phyloP scores from a whole-genome alignment of 1,140 invertebrate species.

The Saccostrea echinata region DNA sequence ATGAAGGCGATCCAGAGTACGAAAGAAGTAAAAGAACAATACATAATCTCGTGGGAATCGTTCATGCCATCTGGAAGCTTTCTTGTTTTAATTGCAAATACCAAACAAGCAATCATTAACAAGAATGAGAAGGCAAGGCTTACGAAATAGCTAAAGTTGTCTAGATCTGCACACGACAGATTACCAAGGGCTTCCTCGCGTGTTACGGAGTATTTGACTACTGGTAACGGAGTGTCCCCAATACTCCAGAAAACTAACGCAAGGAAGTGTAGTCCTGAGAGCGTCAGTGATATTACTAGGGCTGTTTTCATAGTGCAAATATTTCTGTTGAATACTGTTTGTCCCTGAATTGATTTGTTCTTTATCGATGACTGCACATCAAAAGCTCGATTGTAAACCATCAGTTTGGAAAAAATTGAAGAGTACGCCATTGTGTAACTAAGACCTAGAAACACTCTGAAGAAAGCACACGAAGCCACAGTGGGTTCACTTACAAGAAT shows the following conservation, averaged over 20 bases:
- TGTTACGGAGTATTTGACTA: constrained; percentile 21
- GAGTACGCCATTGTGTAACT: constrained; percentile 88
- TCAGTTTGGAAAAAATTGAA: constrained; percentile 91
- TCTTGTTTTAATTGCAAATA: constrained; percentile 88
- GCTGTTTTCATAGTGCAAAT: constrained; percentile 20
- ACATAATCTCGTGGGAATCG: constrained; percentile 68
- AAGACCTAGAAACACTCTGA: constrained; percentile 86
- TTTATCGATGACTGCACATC: constrained; percentile 83
- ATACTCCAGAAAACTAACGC: constrained; percentile 48
- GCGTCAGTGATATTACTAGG: constrained; percentile 27
- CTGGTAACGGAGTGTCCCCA: constrained; percentile 38
- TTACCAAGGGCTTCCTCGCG: constrained; percentile 34
- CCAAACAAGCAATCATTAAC: constrained; percentile 91
- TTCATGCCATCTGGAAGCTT: constrained; percentile 73
- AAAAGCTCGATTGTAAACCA: constrained; percentile 93
- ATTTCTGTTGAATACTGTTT: not conserved
- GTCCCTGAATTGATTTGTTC: constrained; percentile 43
- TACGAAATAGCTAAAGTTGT: constrained; percentile 50
- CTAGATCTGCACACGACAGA: constrained; percentile 51
- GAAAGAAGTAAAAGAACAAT: constrained; percentile 69
- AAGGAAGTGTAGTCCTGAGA: constrained; percentile 49
- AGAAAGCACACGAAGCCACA: constrained; percentile 86
- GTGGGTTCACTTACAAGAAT: constrained; percentile 82
- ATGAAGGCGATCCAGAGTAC: constrained; percentile 73
- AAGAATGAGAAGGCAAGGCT: constrained; percentile 90